Evolutionary conservation across 1,140 invertebrate genomes (phyloP).

Genomic region (Zaprionus camerounensis): DNA sequence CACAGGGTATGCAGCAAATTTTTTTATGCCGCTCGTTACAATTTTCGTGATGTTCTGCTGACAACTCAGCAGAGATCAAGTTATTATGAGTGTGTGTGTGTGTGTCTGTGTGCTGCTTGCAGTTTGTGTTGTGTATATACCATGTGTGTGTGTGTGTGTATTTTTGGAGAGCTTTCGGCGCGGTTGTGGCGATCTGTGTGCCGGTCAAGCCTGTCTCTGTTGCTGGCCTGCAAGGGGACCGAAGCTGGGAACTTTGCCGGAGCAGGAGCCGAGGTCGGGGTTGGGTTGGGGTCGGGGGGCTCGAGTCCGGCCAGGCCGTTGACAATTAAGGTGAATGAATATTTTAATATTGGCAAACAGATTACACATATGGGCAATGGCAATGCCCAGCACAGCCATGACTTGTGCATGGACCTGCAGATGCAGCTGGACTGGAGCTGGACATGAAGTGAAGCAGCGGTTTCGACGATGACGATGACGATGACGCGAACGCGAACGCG

Average conservation of each 20-base stretch:
- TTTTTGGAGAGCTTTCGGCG: slow-evolving; percentile 64
- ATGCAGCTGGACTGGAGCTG: neutral
- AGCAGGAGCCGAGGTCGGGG: neutral
- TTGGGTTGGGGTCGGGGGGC: neutral
- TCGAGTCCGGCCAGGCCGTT: slow-evolving; percentile 52
- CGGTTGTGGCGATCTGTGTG: slow-evolving; percentile 53
- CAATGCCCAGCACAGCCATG: slow-evolving; percentile 41
- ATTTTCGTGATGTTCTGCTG: slow-evolving; percentile 80
- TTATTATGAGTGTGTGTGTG: slow-evolving; percentile 65
- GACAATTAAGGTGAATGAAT: slow-evolving; percentile 83
- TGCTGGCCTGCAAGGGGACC: slow-evolving; percentile 8
- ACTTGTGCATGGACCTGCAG: slow-evolving; percentile 19
- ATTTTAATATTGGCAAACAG: slow-evolving; percentile 83
- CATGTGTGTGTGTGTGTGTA: slow-evolving; percentile 8
- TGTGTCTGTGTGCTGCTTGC: slow-evolving; percentile 2
- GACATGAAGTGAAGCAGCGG: neutral
- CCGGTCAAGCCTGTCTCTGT: slow-evolving; percentile 31
- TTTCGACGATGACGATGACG: slow-evolving; percentile 4
- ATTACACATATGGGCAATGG: slow-evolving; percentile 78
- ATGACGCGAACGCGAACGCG: neutral
- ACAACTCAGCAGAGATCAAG: slow-evolving; percentile 82
- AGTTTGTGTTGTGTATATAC: neutral
- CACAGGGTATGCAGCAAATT: slow-evolving; percentile 29
- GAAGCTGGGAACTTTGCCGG: slow-evolving; percentile 26
- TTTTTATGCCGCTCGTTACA: slow-evolving; percentile 70